Evolutionary conservation across 2,888 invertebrate species (phyloP), one percentile per base, ranked within the genome.

Genomic region (Metalampra italica): DNA sequence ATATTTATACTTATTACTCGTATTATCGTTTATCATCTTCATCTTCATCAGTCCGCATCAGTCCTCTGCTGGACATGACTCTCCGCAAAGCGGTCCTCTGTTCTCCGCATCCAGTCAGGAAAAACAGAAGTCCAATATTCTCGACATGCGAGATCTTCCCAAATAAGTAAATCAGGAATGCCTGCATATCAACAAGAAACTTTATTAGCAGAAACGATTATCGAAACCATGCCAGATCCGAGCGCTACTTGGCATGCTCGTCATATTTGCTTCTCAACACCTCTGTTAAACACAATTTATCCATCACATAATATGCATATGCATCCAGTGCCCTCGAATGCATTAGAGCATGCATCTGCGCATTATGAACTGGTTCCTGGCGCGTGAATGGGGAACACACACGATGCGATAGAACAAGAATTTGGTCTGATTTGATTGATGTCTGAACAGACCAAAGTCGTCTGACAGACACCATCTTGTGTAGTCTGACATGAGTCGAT

Each of bases 261-360:
- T 39, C 13, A 34, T 15, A 12, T 43, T 32, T 43, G 36, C 42
- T 14, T 43, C 34, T 43, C 36, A 15, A 43, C 43, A 43, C 43
- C 36, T 34, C 11, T 9, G 12, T 30, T 43, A 30, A 43, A 43
- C 43, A 36, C 13, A 32, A 15, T 43, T 32, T 30, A 32, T 42
- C 29, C 29, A 29, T 22, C 13, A 37, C 37, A 37, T 36, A 36
- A 36, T n/a, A 37, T 12, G 45, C 12, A 11, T 30, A 22, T 30
- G 30, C 45, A 22, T 45, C 12, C 12, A 12, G 4, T 30, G 49
- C 45, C 56, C 51, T 54, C 51, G 51, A 39, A 43, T 48, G 54
- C 53, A 49, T 43, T 44, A 47, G 53, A 53, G 52, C 58, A 51
- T 56, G 53, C 46, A 45, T 45, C 40, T 55, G 54, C 58, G 58